Evolutionary conservation across 2,888 invertebrate genomes (phyloP).

Genomic region (Smittia sp.): DNA sequence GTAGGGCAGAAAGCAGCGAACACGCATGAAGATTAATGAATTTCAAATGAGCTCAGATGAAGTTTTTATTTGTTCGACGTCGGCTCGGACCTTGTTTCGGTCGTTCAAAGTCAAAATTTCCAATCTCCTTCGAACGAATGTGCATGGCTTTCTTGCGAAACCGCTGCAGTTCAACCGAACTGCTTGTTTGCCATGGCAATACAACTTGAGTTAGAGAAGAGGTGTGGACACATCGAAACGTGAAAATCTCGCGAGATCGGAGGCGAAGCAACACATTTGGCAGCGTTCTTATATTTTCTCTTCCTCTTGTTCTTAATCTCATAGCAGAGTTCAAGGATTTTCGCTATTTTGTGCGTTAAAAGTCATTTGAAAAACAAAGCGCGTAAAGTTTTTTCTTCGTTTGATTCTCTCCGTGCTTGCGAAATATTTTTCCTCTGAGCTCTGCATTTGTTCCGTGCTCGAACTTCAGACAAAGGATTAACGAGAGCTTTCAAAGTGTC

Average conservation of each 20-base stretch:
- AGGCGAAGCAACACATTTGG: constrained; percentile 32
- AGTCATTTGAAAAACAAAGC: constrained; percentile 41
- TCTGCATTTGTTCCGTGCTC: background rate
- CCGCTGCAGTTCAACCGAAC: background rate
- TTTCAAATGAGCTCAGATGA: constrained; percentile 33
- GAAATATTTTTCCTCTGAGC: background rate
- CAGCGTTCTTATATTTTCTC: constrained; percentile 24
- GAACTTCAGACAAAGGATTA: background rate
- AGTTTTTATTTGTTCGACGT: constrained; percentile 3
- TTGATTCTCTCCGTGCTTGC: background rate
- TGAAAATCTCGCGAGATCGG: background rate
- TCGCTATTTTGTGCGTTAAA: constrained; percentile 41
- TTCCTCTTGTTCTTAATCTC: constrained; percentile 34
- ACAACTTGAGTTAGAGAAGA: background rate
- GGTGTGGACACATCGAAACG: background rate
- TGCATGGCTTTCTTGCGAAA: background rate
- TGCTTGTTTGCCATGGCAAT: background rate
- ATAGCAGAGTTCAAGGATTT: constrained; percentile 40
- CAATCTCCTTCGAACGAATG: background rate
- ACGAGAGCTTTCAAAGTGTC: background rate
- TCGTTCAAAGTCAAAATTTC: background rate
- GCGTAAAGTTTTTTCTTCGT: constrained; percentile 34
- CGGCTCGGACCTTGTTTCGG: background rate
- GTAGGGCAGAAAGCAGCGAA: background rate
- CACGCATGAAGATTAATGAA: constrained; percentile 40